Conservation (phyloP, 2,113 vertebrate species). For the Cavia porcellus region DNA sequence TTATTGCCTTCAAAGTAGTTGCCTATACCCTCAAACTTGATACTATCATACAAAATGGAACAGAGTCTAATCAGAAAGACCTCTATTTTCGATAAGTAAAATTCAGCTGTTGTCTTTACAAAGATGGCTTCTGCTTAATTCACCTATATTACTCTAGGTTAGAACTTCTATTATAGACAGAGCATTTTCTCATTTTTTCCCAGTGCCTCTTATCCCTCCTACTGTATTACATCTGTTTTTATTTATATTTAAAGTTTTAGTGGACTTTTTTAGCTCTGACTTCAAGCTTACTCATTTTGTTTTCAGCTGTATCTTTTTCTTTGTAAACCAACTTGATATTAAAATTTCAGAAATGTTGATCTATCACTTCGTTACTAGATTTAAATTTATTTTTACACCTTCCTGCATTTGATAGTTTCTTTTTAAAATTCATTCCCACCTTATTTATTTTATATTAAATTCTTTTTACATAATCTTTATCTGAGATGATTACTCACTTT, state of each 20-base stretch:
- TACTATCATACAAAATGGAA: no score
- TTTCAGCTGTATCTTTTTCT: not conserved
- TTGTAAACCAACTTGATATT: not conserved
- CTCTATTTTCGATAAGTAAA: not conserved
- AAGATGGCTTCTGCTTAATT: not conserved
- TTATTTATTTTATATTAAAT: not conserved
- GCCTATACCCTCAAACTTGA: no score
- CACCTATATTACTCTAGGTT: not conserved
- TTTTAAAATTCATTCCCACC: not conserved
- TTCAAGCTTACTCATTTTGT: not conserved
- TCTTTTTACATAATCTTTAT: slow-evolving; percentile 7
- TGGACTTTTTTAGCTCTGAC: not conserved
- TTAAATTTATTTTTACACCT: not conserved
- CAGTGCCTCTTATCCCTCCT: not conserved
- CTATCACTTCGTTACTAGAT: not conserved
- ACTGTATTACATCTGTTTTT: not conserved
- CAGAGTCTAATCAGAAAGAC: no score
- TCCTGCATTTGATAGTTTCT: not conserved
- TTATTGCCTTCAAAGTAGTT: no score
- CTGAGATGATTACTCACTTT: not conserved
- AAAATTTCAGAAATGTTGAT: not conserved
- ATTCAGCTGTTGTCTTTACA: not conserved
- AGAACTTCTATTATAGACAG: not conserved
- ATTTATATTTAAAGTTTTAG: not conserved
- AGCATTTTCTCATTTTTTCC: not conserved